Evolutionary conservation across 1,140 invertebrate species (phyloP).

Genomic region (Ostrea denselamellosa): DNA sequence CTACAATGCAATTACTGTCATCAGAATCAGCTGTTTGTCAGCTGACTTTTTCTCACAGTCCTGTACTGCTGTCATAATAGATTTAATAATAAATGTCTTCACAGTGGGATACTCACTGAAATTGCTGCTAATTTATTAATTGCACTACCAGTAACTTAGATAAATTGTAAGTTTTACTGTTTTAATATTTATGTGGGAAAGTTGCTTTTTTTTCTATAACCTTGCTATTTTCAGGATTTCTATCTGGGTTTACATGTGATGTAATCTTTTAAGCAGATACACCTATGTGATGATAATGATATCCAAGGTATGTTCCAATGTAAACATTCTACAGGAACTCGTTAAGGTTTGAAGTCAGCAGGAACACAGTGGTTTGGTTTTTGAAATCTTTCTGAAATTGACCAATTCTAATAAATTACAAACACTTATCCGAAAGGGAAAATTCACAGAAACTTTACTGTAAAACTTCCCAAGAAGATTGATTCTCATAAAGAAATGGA

Average conservation of each 20-base stretch:
- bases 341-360: background rate
- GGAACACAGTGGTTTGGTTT: background rate
- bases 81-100: background rate
- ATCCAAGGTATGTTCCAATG: background rate
- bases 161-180: background rate
- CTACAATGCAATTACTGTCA: background rate
- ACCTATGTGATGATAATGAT: background rate
- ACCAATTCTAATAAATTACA: background rate
- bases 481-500: too few species aligned
- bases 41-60: background rate
- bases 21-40: constrained; percentile 12
- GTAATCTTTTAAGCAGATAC: background rate
- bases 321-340: background rate
- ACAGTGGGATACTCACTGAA: background rate
- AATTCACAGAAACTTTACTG: too few species aligned
- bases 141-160: background rate
- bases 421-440: background rate
- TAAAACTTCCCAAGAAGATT: too few species aligned
- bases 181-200: background rate
- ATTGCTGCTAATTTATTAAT: background rate
- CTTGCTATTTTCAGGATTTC: background rate
- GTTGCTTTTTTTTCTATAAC: background rate
- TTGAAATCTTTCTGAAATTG: background rate
- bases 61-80: background rate
- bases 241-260: background rate